Evolutionary conservation across 1,140 invertebrate species (phyloP).

Genomic region (Cotesia vestalis): DNA sequence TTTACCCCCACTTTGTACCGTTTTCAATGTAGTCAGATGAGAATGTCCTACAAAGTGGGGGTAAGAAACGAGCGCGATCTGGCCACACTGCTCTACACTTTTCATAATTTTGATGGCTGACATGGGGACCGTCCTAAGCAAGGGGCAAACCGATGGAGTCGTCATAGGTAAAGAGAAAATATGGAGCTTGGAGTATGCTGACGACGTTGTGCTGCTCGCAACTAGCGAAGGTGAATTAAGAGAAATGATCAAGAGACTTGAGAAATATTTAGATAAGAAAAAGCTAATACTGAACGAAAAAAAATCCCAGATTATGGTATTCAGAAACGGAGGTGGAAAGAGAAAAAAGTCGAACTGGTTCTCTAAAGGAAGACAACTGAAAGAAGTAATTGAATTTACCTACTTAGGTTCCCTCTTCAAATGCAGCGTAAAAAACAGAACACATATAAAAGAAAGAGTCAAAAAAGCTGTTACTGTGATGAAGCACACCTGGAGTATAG

Average conservation of each 20-base stretch:
- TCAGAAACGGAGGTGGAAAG: conserved; percentile 30
- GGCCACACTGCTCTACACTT: no score
- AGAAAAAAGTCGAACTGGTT: conserved; percentile 11
- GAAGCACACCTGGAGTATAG: conserved; percentile 30
- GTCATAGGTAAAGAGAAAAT: conserved; percentile 25
- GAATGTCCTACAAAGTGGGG: no score
- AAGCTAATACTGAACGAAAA: conserved; percentile 28
- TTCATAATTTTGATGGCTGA: conserved; percentile 29
- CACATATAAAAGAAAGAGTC: conserved; percentile 24
- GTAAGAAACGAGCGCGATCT: no score
- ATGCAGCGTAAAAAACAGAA: conserved; percentile 17
- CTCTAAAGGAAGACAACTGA: conserved; percentile 18
- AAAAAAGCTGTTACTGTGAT: conserved; percentile 17
- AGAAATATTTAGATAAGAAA: conserved; percentile 23
- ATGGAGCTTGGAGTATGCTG: conserved; percentile 26
- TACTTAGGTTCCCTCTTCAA: conserved; percentile 29
- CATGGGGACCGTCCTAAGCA: conserved; percentile 22
- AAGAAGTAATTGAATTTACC: conserved; percentile 30
- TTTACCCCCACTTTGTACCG: no score
- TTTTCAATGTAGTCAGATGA: no score
- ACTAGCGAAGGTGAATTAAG: conserved; percentile 17
- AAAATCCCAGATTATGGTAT: conserved; percentile 34
- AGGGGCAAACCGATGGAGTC: conserved; percentile 25
- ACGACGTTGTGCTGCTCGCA: conserved; percentile 31
- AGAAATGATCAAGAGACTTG: conserved; percentile 21